phyloP scores from a whole-genome alignment of 2,113 vertebrate genomes.

The Ciconia boyciana region DNA sequence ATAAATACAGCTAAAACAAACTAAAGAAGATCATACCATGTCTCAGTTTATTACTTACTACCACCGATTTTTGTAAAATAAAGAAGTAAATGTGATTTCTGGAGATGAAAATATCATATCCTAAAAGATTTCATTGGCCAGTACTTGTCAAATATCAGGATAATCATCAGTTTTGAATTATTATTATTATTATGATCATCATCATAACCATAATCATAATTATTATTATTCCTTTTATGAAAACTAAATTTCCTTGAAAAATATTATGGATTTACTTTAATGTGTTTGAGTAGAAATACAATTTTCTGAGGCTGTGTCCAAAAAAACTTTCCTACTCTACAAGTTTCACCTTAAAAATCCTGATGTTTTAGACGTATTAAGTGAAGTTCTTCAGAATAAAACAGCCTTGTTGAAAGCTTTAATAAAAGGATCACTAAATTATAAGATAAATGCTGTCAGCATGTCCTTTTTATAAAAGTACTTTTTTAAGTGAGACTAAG shows the following conservation, averaged over 20 bases:
- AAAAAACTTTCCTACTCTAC: background rate
- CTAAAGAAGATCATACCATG: too few relatives aligned
- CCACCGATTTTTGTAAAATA: background rate
- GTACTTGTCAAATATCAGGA: background rate
- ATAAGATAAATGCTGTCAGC: background rate
- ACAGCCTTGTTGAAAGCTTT: background rate
- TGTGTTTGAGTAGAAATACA: background rate
- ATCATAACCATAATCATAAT: background rate
- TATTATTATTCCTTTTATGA: background rate
- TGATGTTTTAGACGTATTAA: background rate
- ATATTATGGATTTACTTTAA: background rate
- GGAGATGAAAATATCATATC: background rate
- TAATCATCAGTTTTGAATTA: background rate
- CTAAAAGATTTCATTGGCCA: background rate
- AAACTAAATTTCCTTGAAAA: background rate
- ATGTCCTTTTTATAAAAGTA: background rate
- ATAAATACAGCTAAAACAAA: background rate
- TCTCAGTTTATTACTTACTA: background rate
- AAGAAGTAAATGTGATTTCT: background rate
- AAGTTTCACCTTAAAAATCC: background rate
- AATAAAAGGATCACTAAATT: background rate
- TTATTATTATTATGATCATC: too few relatives aligned
- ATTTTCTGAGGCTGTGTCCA: background rate
- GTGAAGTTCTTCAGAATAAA: background rate
- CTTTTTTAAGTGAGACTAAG: background rate